Base-by-base conservation (phyloP, 2,888 invertebrate species). In the Microchrysa polita region DNA sequence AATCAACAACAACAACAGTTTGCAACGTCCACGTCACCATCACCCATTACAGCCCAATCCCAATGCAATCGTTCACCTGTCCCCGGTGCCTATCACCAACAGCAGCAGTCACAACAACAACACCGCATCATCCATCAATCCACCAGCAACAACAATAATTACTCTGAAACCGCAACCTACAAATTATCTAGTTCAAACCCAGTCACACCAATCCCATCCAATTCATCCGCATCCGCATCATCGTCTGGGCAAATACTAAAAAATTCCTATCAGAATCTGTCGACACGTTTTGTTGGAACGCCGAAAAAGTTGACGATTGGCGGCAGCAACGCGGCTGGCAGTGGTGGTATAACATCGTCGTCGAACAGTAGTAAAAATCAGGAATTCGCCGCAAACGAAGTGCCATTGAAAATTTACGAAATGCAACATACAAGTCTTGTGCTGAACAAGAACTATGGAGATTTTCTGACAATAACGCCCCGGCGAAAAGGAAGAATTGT, bases 391-490 rank as follows among this genome's bases (percentile, higher is more conserved):
- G 16, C 67, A 10, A 74, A 75, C 63, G 73, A 73, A 12, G 57
- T 74, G 12, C 59, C 73, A 12, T n/a, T 73, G 22, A 76, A 74
- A 71, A 65, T 75, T 20, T 23, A 69, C 27, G 75, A 76, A 75
- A 74, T 76, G 73, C 74, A 74, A 16, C 52, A 77, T 34, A 74
- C 74, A 4, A 75, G 74, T 20, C 40, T 74, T 0, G 79, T 80
- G 59, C 80, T 81, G 65, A 82, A 81, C 72, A 83, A 83, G 76
- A 80, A 80, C 73, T 83, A 83, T 76, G 82, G 82, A 22, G 82
- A 83, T 71, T 82, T 82, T 76, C 77, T 82, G 16, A 82, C 82
- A 4, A 80, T 81, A 55, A 81, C 81, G n/a, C 81, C 82, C 0
- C 78, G 81, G 16, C 81, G 81, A 12, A 82, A 80, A 53, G 80